Evolutionary conservation across 2,888 invertebrate species (phyloP), one percentile per base, ranked within the genome.

Genomic region (Apantesis nais): DNA sequence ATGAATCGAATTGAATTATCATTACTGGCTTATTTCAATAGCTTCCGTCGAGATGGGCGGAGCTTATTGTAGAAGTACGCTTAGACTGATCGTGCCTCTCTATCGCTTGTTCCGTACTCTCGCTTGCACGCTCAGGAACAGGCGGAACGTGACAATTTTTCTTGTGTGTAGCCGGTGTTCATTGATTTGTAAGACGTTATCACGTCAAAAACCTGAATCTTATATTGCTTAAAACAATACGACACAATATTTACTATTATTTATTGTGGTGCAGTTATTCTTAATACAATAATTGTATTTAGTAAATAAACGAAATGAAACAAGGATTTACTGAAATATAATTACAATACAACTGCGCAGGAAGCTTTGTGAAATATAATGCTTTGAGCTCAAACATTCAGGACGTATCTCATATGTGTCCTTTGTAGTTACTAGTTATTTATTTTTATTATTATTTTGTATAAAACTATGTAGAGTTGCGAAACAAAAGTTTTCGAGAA

Each of bases 301-400:
- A n/a, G 37, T 16, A 25, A 37, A 37, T 14, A 66, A 52, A 52
- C 16, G 16, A 66, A 66, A 55, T 66, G 25, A 52, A 66, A 66
- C 25, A 25, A 37, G 37, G 34, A 66, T 52, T 37, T 55, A 55
- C 34, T 52, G 9, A 55, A 66, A 55, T 52, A 34, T 31, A 48
- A 65, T 48, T 65, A 52, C 14, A 31, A 65, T 65, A 22, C 48
- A 34, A 48, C 34, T 14, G 34, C n/a, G 7, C 31, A 34, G 52
- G 37, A 8, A 66, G 65, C 34, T 52, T 52, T 66, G 65, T 37
- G 31, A 16, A n/a, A 25, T 34, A 1, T 44, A 25, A 65, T 25
- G 63, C 65, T 66, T 66, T 66, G 65, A 55, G n/a, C 25, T 37
- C n/a, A 34, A 12, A 37, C 25, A 52, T 25, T 29, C 29, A 29